phyloP scores from a whole-genome alignment of 2,888 invertebrate species.

The Lottia scabra region DNA sequence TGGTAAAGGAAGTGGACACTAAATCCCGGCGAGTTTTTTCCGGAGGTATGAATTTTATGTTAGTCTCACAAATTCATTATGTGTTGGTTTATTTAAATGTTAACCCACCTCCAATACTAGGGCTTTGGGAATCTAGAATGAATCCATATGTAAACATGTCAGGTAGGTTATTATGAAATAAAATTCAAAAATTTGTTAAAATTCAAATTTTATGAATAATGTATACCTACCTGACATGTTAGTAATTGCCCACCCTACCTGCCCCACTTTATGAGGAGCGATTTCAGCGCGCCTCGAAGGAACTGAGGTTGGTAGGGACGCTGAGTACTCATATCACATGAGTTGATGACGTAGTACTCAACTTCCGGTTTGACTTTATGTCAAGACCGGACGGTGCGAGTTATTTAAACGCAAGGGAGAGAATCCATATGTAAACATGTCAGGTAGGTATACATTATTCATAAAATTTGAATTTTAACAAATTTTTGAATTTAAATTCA shows the following conservation, averaged over 20 bases:
- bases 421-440: background rate
- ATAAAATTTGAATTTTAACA: constrained; percentile 1
- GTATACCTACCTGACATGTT: background rate
- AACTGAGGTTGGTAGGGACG: background rate
- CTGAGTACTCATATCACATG: background rate
- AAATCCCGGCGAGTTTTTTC: background rate
- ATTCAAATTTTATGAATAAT: constrained; percentile 4
- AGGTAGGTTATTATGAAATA: background rate
- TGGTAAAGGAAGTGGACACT: background rate
- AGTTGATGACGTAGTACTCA: background rate
- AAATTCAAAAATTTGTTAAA: background rate
- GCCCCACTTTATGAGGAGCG: background rate
- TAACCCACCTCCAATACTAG: background rate
- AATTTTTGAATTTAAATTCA: too few relatives aligned
- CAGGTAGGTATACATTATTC: background rate
- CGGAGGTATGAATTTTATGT: background rate
- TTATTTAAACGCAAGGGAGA: background rate
- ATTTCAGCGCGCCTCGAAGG: background rate
- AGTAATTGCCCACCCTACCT: background rate
- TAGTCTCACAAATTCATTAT: background rate
- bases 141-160: background rate
- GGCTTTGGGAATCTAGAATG: background rate
- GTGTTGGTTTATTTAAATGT: background rate
- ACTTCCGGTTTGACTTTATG: background rate
- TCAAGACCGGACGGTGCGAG: background rate